Conservation (phyloP, 2,113 vertebrate species). For the chimpanzee (Pan troglodytes) region NHGRI_mPanTro3-v2.1_pri NC_072398.2:213191501-213192000, state of each 20-base stretch:
- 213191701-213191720: background rate
- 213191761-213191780: background rate
- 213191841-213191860: background rate
- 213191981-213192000: background rate
- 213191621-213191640: accelerated
- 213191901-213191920: background rate
- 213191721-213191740: background rate
- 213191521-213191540: background rate
- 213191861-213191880: background rate
- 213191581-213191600: background rate
- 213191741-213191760: background rate
- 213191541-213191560: background rate
- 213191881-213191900: accelerated
- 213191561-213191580: background rate
- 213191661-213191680: too few relatives aligned
- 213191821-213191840: background rate
- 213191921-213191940: accelerated
- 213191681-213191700: background rate
- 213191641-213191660: background rate
- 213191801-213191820: background rate
- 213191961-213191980: background rate
- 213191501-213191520: background rate
- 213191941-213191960: accelerated
- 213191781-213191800: background rate
- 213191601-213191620: accelerated